phyloP scores from a whole-genome alignment of 2,113 vertebrate species.

The Brachyistius frenatus region DNA sequence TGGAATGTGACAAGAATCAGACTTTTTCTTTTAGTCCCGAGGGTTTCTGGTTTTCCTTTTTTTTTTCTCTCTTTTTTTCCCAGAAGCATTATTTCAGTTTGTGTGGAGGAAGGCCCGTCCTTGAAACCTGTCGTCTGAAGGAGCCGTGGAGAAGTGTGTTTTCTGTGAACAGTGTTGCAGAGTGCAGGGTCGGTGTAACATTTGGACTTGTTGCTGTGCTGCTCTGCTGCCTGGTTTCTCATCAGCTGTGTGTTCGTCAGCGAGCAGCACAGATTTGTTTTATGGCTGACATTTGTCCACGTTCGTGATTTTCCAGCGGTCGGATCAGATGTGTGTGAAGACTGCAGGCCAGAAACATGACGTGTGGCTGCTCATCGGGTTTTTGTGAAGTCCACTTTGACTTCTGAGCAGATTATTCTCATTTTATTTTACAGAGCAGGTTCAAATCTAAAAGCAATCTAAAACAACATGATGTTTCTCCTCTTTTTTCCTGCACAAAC shows the following conservation, averaged over 20 bases:
- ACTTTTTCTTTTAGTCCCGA: constrained; percentile 29
- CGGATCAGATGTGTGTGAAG: constrained; percentile 31
- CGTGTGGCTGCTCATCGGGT: neutral
- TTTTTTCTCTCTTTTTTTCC: neutral
- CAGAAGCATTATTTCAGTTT: constrained; percentile 2
- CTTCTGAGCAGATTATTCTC: too few species aligned
- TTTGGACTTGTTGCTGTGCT: constrained; percentile 20
- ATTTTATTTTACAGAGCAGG: too few species aligned
- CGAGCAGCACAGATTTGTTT: too few species aligned
- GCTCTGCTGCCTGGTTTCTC: too few species aligned
- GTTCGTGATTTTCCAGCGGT: constrained; percentile 37
- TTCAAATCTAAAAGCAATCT: neutral
- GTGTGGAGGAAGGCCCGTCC: constrained; percentile 7
- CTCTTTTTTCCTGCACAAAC: neutral
- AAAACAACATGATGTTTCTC: neutral
- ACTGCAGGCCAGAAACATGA: constrained; percentile 37
- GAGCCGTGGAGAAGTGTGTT: neutral
- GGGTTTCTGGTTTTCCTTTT: constrained; percentile 16
- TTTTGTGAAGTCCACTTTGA: neutral
- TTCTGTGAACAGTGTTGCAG: constrained; percentile 35
- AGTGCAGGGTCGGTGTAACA: constrained; percentile 7
- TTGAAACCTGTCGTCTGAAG: constrained; percentile 49
- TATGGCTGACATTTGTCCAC: constrained; percentile 12
- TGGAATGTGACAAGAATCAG: constrained; percentile 73
- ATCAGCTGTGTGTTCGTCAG: too few species aligned